Evolutionary conservation across 2,113 vertebrate species (phyloP).

Genomic region (Odontophorus gujanensis): DNA sequence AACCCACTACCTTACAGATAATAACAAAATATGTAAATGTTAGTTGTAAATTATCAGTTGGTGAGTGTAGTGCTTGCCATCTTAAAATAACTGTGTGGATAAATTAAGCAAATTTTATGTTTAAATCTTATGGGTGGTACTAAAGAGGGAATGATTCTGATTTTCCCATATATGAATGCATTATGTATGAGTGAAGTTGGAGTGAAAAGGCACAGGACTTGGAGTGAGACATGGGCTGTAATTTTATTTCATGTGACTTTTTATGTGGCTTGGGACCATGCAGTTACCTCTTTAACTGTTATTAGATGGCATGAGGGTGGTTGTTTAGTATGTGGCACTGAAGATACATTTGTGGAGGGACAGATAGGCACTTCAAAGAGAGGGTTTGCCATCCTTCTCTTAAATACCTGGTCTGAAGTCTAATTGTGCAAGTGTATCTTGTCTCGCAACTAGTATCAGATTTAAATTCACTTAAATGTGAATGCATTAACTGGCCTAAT

Average conservation of each 20-base stretch:
- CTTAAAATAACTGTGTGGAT: background rate
- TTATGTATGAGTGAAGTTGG: background rate
- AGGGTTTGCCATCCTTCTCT: background rate
- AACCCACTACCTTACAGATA: background rate
- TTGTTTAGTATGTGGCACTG: background rate
- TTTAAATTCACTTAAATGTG: background rate
- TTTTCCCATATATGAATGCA: background rate
- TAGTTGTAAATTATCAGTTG: background rate
- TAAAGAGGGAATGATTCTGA: background rate
- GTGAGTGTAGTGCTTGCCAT: background rate
- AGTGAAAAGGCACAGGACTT: background rate
- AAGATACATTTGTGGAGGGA: background rate
- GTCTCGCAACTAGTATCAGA: background rate
- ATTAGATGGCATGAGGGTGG: background rate
- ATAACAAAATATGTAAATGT: background rate
- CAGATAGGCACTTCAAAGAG: background rate
- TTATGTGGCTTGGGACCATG: background rate
- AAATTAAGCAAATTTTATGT: background rate
- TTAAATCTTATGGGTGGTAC: background rate
- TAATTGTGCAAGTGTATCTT: background rate
- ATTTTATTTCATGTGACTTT: background rate
- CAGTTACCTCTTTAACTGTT: background rate
- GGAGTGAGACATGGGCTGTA: background rate
- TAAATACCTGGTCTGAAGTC: background rate
- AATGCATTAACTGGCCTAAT: background rate